These are phyloP conservation scores for Potamarius usumacintae DNA, from an alignment of 2,113 vertebrate genomes.

Conservation along the genomic window DNA sequence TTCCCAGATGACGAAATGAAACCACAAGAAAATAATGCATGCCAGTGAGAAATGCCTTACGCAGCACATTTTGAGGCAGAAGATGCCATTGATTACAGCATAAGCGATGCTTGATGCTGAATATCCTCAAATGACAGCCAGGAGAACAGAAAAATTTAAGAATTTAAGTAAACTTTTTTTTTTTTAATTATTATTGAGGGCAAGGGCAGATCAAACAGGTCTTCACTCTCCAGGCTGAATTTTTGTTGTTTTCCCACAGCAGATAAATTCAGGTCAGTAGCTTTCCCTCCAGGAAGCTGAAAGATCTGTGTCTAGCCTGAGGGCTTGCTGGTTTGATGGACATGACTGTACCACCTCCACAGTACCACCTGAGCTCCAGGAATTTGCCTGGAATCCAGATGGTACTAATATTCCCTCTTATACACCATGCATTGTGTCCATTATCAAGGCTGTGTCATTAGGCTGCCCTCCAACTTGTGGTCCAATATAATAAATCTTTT, in stretches of 20 bases:
- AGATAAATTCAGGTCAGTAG: not conserved
- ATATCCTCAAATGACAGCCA: constrained; percentile 5
- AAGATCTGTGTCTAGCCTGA: constrained; percentile 10
- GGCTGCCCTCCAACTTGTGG: not conserved
- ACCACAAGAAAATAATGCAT: not conserved
- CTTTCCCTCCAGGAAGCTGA: constrained; percentile 18
- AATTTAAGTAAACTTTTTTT: not conserved
- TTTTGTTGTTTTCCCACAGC: not conserved
- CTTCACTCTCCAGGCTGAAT: not conserved
- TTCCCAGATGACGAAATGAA: not conserved
- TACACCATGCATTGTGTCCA: not conserved
- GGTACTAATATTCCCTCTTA: not conserved
- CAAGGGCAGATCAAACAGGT: not conserved
- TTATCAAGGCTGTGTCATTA: not conserved
- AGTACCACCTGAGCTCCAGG: constrained; percentile 7
- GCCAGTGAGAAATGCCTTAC: not conserved
- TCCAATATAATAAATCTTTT: not conserved
- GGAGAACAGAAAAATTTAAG: not conserved
- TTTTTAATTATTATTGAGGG: too few relatives aligned
- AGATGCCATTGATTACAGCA: not conserved
- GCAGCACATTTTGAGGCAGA: not conserved
- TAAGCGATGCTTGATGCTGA: not conserved
- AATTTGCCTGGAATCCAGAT: constrained; percentile 1
- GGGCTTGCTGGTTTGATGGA: constrained; percentile 3
- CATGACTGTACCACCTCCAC: not conserved